Conservation (phyloP, 2,797 vertebrate species). For the Meda fulgida region DNA sequence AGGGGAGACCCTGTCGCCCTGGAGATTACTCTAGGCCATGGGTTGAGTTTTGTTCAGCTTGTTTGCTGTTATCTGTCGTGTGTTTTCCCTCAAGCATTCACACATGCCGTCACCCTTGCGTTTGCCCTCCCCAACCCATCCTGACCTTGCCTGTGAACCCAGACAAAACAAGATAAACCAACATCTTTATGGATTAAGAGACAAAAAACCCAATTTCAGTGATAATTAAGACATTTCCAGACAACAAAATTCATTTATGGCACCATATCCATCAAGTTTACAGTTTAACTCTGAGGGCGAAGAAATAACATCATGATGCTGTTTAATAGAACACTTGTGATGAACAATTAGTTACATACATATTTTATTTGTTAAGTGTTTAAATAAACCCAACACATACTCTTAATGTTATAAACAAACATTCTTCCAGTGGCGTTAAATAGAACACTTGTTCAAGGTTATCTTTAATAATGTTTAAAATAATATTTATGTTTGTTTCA, state of each 20-base stretch:
- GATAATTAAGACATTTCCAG: slow-evolving; percentile 63
- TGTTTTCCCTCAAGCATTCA: slow-evolving; percentile 22
- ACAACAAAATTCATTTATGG: slow-evolving; percentile 49
- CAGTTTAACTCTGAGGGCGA: background rate
- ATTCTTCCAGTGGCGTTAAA: background rate
- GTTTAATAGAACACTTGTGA: background rate
- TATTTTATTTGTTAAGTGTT: background rate
- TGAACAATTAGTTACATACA: background rate
- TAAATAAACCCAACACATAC: background rate
- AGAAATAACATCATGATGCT: background rate
- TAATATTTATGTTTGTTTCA: too few species aligned
- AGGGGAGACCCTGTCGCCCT: background rate
- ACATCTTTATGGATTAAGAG: slow-evolving; percentile 49
- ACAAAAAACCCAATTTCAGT: slow-evolving; percentile 63
- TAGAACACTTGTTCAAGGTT: background rate
- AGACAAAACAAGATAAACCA: slow-evolving; percentile 63
- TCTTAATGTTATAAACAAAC: background rate
- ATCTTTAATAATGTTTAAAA: background rate
- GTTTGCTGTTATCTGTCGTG: slow-evolving; percentile 2
- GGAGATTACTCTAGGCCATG: background rate
- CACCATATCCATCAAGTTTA: slow-evolving; percentile 2
- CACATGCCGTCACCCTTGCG: background rate
- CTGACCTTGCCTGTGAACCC: slow-evolving; percentile 54
- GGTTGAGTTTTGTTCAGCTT: background rate
- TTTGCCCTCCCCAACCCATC: slow-evolving; percentile 21